Base-by-base conservation (phyloP, 2,888 invertebrate genomes). In the Stratiomys singularior region DNA sequence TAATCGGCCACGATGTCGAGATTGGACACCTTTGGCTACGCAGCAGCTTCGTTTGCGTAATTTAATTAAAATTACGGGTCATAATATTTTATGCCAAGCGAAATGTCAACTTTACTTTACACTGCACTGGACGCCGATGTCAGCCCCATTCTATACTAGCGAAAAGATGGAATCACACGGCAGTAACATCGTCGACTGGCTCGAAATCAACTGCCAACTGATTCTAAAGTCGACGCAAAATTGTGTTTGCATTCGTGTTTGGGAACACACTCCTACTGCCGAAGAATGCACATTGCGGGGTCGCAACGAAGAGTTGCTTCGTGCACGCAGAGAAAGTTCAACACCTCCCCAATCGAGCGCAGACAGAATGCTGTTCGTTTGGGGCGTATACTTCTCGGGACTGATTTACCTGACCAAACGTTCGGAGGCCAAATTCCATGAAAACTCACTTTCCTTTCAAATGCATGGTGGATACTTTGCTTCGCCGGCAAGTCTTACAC, bases 391-490 rank as follows among this genome's bases (percentile, higher is more conserved):
- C 83, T 93, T 97, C 83, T 93, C 93, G 78, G 96, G 96, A 0
- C 89, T 97, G 15, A 89, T 93, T 76, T 94, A 93, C 82, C 89
- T 94, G 76, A 76, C 78, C 28, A 37, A 78, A 84, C 76, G 82
- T 76, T 44, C 82, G 0, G 83, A 83, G 27, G 78, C 82, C 0
- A 84, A 84, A 78, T 85, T 84, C 76, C 81, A 82, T 13, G 76
- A 79, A 1, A 87, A 87, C 85, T 90, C 93, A 81, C 87, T 95
- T 82, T 92, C 97, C 82, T 95, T 97, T 86, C 93, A 94, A 88
- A 92, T 97, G 90, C 93, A 93, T 80, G 96, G 95, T 47, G 96
- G 96, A 2, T 94, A 92, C 83, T 97, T 96, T 85, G 93, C 94
- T 52, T 90, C 91, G 0, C 83, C 90, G 58, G 89, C 89, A 79